Percentiles rank a stretch among this genome's conserved stretches.
These are phyloP conservation scores for Ylistrum balloti DNA, from an alignment of 1,140 invertebrate species.

Conservation along the genomic window DNA sequence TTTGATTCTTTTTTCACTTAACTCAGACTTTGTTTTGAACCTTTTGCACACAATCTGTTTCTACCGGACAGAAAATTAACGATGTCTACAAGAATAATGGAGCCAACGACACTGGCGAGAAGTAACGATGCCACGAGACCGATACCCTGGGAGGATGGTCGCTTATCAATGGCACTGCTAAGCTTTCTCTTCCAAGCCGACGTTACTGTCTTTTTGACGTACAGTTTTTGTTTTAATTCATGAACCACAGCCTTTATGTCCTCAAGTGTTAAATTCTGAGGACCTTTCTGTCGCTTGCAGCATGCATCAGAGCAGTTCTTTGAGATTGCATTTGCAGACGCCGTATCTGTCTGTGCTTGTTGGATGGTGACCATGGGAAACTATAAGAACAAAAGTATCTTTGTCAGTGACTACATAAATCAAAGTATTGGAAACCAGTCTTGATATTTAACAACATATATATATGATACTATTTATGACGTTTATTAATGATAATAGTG, in stretches of 20 bases:
- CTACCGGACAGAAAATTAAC: not conserved
- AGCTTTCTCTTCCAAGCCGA: conserved; percentile 11
- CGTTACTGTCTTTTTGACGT: not conserved
- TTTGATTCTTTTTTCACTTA: no score
- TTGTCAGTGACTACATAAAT: no score
- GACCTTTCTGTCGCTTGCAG: not conserved
- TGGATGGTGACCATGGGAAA: not conserved
- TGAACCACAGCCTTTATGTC: not conserved
- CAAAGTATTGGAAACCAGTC: no score
- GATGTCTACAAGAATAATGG: not conserved
- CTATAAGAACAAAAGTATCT: not conserved
- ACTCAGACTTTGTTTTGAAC: not conserved
- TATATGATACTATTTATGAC: no score
- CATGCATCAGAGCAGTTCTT: not conserved
- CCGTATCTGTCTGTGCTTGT: no score
- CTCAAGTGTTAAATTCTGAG: not conserved
- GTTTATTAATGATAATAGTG: no score
- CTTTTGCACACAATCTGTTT: not conserved
- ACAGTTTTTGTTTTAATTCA: not conserved
- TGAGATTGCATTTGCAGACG: no score
- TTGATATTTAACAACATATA: no score
- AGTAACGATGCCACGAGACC: not conserved
- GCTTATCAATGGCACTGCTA: not conserved
- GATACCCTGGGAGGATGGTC: not conserved
- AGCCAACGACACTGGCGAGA: not conserved